Conservation (phyloP, 2,797 vertebrate species). For the Benthosema pterotum region DNA sequence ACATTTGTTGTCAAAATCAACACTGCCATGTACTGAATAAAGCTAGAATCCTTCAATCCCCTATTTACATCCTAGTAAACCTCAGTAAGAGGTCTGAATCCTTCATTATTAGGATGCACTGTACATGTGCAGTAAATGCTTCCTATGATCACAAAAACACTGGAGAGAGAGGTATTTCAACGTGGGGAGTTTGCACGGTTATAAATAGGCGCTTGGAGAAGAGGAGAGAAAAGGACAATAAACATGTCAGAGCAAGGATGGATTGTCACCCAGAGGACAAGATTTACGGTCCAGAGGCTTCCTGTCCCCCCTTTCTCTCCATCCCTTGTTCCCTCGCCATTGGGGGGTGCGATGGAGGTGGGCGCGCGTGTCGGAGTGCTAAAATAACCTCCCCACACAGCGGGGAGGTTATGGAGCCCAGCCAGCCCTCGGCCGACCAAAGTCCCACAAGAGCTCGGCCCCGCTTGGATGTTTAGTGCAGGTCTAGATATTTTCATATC, state of each 20-base stretch:
- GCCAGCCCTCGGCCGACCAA: constrained; percentile 22
- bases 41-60: no score
- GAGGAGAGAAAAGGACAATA: constrained; percentile 68
- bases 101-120: no score
- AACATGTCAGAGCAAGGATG: constrained; percentile 68
- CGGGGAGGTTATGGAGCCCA: constrained; percentile 47
- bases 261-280: constrained; percentile 66
- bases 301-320: constrained; percentile 53
- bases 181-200: constrained; percentile 45
- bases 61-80: no score
- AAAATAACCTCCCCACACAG: constrained; percentile 60
- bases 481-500: constrained; percentile 34
- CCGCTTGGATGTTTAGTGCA: constrained; percentile 42
- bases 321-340: constrained; percentile 46
- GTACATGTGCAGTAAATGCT: no score
- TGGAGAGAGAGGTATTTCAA: constrained; percentile 34
- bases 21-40: neutral
- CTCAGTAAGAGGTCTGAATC: no score
- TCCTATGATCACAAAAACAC: constrained; percentile 23
- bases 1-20: no score
- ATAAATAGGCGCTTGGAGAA: constrained; percentile 59
- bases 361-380: constrained; percentile 59
- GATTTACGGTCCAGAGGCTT: constrained; percentile 74
- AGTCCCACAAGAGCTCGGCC: constrained; percentile 39
- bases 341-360: constrained; percentile 40